Evolutionary conservation across 2,797 vertebrate genomes (phyloP).

Genomic region (Argyrosomus regius): DNA sequence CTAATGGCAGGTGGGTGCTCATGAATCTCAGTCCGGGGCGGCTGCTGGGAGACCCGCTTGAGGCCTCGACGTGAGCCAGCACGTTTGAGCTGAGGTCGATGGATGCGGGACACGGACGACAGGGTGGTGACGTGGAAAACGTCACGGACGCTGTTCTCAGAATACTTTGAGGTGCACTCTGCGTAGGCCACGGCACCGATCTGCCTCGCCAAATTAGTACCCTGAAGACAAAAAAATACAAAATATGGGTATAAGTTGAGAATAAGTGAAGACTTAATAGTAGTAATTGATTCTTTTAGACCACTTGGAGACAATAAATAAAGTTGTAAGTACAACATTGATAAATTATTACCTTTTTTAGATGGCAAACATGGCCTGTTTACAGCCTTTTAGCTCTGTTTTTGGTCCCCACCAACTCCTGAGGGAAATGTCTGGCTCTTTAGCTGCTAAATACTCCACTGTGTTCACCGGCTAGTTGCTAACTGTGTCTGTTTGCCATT

Average conservation of each 20-base stretch:
- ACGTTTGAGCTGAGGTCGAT: slow-evolving; percentile 87
- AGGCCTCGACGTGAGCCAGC: slow-evolving; percentile 90
- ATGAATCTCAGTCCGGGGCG: slow-evolving; percentile 90
- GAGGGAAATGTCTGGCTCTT: neutral
- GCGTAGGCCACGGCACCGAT: slow-evolving; percentile 93
- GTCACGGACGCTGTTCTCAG: slow-evolving; percentile 95
- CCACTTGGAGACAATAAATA: neutral
- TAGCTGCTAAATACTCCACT: no score
- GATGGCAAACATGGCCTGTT: neutral
- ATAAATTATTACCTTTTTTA: neutral
- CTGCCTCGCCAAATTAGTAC: slow-evolving; percentile 90
- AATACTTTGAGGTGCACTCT: slow-evolving; percentile 94
- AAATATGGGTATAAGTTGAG: neutral
- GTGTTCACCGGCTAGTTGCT: neutral
- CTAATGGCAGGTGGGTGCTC: slow-evolving; percentile 86
- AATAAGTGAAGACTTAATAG: neutral
- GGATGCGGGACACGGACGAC: slow-evolving; percentile 87
- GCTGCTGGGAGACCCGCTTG: slow-evolving; percentile 90
- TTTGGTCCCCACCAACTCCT: neutral
- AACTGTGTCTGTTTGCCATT: neutral
- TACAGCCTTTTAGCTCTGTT: neutral
- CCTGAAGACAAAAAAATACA: slow-evolving; percentile 77
- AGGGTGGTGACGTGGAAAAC: slow-evolving; percentile 95
- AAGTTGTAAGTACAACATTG: neutral
- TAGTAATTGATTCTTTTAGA: neutral